Base-by-base conservation (phyloP, 2,888 invertebrate species). In the Congeria kusceri region DNA sequence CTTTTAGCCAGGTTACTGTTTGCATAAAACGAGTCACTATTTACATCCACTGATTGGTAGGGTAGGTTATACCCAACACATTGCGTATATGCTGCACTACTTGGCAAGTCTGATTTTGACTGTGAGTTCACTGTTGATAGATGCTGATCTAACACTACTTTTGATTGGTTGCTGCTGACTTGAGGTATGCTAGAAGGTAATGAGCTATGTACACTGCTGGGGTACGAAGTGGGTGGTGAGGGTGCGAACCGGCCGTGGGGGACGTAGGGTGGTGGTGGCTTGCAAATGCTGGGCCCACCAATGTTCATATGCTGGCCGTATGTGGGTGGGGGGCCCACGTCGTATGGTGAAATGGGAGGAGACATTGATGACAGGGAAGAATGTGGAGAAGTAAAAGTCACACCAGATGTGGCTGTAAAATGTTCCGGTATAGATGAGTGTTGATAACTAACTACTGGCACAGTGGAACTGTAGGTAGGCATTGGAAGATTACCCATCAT, bases 291-390 rank as follows among this genome's bases (percentile, higher is more conserved):
- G 29, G 77, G 71, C 61, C 67, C 80, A 77, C 67, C 74, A 9
- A 77, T 70, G 46, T 74, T 72, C 87, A 93, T 90, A 82, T 93
- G 92, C 75, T 96, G 95, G 85, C 95, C 95, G 91, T 96, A 96
- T 3, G 95, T 95, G 5, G 96, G 96, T 13, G 93, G 94, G 15
- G 95, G 95, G 39, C 95, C 92, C 53, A 95, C 82, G 59, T 90
- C 91, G 62, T 94, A 93, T 0, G 96, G 95, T 89, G 97, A 96
- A n/a, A 96, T 95, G 0, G 97, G 97, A 53, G 98, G 97, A 82
- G 97, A 97, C 80, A 97, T 96, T 29, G 97, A 96, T 49, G 88
- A 88, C 18, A 88, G 75, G 27, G 89, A 90, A 7, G 89, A 87
- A 58, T 83, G 83, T 7, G 88, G 86, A 7, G 88, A 88, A 64